These are phyloP conservation scores for Nasonovia ribisnigri DNA, from an alignment of 2,888 invertebrate genomes.

Conservation along the genomic window DNA sequence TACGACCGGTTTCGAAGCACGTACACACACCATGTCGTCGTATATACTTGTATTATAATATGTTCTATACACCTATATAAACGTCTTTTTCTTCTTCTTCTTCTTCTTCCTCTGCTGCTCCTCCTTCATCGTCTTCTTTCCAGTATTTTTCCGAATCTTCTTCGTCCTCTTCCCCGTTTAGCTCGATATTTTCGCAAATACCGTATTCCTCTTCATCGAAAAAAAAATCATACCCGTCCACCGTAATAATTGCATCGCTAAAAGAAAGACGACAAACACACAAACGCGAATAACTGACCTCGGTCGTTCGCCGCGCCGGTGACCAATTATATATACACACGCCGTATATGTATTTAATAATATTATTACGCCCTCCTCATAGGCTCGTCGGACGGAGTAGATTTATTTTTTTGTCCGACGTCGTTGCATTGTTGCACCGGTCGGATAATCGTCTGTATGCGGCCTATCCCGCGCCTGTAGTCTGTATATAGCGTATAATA, in stretches of 20 bases:
- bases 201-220: background rate
- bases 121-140: background rate
- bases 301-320: background rate
- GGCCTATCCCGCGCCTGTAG: background rate
- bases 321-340: background rate
- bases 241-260: background rate
- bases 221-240: background rate
- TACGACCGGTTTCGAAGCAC: background rate
- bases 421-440: background rate
- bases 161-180: background rate
- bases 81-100: background rate
- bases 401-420: background rate
- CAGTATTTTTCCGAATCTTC: background rate
- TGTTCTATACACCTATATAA: background rate
- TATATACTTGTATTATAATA: background rate
- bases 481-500: background rate
- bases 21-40: background rate
- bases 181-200: background rate
- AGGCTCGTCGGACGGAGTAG: background rate
- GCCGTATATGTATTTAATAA: background rate
- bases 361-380: background rate
- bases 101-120: background rate
- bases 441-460: background rate
- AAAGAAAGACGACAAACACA: conserved; percentile 4
- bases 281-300: background rate